Evolutionary conservation across 2,113 vertebrate genomes (phyloP).

Genomic region (Tenebrosternarchus preto): DNA sequence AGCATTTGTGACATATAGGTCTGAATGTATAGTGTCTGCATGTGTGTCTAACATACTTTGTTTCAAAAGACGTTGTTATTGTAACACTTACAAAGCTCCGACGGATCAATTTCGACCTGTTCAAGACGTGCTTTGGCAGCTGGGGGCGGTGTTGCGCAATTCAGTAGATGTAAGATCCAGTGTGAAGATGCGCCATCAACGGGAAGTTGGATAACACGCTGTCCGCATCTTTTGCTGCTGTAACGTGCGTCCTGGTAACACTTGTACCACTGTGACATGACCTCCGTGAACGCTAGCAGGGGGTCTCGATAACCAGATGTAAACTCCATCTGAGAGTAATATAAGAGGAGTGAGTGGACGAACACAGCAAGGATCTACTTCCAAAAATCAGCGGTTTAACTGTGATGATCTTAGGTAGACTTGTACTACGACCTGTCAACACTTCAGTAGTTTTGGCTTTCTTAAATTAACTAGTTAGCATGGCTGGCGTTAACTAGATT

Average conservation of each 20-base stretch:
- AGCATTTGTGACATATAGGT: background rate
- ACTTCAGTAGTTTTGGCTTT: no score
- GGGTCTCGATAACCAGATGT: constrained; percentile 36
- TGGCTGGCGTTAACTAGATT: no score
- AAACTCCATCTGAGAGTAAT: constrained; percentile 39
- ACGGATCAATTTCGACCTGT: constrained; percentile 18
- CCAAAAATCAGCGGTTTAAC: no score
- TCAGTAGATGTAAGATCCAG: constrained; percentile 44
- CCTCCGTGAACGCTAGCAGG: constrained; percentile 26
- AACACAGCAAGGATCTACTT: background rate
- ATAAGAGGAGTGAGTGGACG: no score
- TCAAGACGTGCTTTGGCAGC: background rate
- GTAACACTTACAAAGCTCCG: constrained; percentile 15
- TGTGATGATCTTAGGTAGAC: no score
- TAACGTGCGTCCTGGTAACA: constrained; percentile 2
- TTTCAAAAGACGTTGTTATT: background rate
- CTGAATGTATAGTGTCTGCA: background rate
- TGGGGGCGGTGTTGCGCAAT: constrained; percentile 8
- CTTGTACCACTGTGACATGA: constrained; percentile 41
- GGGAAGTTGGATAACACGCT: background rate
- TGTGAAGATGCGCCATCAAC: constrained; percentile 26
- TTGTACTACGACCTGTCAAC: no score
- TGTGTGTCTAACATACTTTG: background rate
- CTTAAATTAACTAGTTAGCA: no score
- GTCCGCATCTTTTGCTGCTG: background rate